Evolutionary conservation across 2,888 invertebrate genomes (phyloP).

Genomic region (Coenonympha arcania): DNA sequence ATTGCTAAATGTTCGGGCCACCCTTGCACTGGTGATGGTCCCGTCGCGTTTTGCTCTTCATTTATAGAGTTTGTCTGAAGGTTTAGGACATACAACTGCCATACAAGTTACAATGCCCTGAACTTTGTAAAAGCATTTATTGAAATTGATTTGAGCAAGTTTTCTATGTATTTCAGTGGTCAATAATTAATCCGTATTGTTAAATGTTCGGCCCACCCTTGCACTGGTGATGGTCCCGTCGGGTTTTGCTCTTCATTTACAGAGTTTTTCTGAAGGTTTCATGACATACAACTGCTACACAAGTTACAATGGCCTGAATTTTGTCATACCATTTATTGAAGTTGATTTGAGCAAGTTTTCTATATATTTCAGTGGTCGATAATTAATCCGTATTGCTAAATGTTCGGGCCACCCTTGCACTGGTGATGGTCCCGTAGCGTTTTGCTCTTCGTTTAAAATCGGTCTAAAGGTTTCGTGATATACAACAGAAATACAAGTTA

Average conservation of each 20-base stretch:
- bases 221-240: constrained; percentile 46
- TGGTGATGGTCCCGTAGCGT: constrained; percentile 36
- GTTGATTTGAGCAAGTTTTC: too few relatives aligned
- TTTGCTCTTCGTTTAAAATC: not conserved
- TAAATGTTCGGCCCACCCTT: constrained; percentile 68
- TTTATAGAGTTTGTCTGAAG: too few relatives aligned
- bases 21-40: constrained; percentile 59
- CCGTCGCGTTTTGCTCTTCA: constrained; percentile 5
- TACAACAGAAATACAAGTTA: not conserved
- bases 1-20: constrained; percentile 68
- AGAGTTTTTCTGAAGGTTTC: too few relatives aligned
- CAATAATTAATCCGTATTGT: constrained; percentile 74
- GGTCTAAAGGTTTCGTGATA: not conserved
- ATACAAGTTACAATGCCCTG: too few relatives aligned
- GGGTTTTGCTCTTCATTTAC: constrained; percentile 28
- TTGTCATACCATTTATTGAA: too few relatives aligned
- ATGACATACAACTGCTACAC: too few relatives aligned
- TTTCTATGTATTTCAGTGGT: too few relatives aligned
- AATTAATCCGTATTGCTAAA: constrained; percentile 73
- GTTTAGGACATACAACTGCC: too few relatives aligned
- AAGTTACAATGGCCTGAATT: too few relatives aligned
- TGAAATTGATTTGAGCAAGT: too few relatives aligned
- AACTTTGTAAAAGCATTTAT: too few relatives aligned
- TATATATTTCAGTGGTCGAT: constrained; percentile 70
- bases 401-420: constrained; percentile 68